Conservation (phyloP, 2,113 vertebrate species). For the Pelecanus crispus region DNA sequence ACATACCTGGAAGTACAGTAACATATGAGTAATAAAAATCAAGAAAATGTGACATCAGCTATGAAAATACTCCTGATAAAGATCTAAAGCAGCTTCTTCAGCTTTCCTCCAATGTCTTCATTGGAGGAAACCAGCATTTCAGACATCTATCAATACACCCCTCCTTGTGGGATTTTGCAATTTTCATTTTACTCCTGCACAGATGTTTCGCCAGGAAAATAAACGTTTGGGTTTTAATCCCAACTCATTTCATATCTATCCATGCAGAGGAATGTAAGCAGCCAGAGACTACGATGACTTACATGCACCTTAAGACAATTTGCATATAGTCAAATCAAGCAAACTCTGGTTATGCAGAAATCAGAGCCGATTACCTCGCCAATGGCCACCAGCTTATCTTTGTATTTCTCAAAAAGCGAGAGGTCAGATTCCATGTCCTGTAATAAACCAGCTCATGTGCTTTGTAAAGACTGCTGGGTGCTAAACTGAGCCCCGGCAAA, state of each 20-base stretch:
- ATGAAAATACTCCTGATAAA: not conserved
- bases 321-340: not conserved
- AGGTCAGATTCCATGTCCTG: constrained; percentile 62
- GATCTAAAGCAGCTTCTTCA: not conserved
- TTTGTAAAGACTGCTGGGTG: not conserved
- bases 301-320: not conserved
- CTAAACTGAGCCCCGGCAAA: not conserved
- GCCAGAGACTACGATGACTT: not conserved
- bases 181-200: not conserved
- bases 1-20: not conserved
- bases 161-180: not conserved
- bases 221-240: not conserved
- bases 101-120: not conserved
- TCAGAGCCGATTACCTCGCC: constrained; percentile 45
- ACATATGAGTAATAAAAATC: not conserved
- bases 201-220: not conserved
- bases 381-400: constrained; percentile 39
- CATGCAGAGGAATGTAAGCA: not conserved
- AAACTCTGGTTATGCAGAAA: not conserved
- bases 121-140: not conserved
- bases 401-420: constrained; percentile 48
- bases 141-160: not conserved
- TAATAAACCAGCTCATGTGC: not conserved
- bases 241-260: not conserved
- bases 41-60: not conserved